Base-by-base conservation (phyloP, 2,888 invertebrate genomes). In the Philaethria dido region DNA sequence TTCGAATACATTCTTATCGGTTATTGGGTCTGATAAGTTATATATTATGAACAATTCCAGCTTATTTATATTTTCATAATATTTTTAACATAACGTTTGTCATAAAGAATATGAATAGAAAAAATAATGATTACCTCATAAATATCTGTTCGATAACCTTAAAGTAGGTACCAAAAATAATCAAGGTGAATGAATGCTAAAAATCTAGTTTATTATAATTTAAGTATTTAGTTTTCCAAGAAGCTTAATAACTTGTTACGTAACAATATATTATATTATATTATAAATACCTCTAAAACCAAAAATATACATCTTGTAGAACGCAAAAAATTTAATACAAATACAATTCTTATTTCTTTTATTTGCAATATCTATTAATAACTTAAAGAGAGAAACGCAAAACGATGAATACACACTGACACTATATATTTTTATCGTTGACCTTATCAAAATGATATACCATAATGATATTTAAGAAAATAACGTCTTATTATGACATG, bases 1-100 rank as follows among this genome's bases (percentile, higher is more conserved):
- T 65, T 50, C n/a, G 59, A 20, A 59, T 59, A 64, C 59, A 33
- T 44, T n/a, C 39, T 57, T 57, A 36, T 60, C 29, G 6, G 47
- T 62, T 67, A 64, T 57, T 50, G 42, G 33, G 20, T 9, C 42
- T n/a, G 39, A 59, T 16, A 48, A 36, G 5, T 45, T 3, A 29
- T 25, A 18, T 44, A 18, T 13, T 29, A 18, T 14, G 9, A 47
- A 20, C 13, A 52, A 33, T 33, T 11, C 2, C 13, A 18, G 13
- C 29, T 52, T 52, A 33, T 33, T 13, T 16, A 20, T 9, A 20
- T 33, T 33, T 4, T 52, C 25, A 11, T 33, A 3, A 13, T 16
- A 3, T 29, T 29, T 52, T 16, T 52, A 9, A 29, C 52, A 52
- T 11, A 29, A 16, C 0, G 0, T 52, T 48, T n/a, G n/a, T n/a